A percentile compares a stretch with the other conserved stretches of the same genome.
Evolutionary conservation across 2,113 vertebrate species (phyloP).

Genomic region (Xiphias gladius): DNA sequence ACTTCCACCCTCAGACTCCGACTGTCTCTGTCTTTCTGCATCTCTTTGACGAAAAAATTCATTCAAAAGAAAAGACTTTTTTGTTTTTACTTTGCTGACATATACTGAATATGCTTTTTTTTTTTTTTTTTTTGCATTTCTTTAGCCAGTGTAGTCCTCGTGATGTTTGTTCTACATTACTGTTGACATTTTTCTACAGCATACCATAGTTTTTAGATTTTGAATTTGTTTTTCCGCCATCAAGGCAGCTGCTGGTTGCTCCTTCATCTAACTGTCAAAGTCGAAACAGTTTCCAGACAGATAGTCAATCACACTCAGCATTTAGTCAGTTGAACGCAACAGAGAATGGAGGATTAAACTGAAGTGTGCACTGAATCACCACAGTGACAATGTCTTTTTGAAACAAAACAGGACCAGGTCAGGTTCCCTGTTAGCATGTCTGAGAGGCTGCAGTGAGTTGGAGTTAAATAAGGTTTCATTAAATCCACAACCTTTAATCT

Average conservation of each 20-base stretch:
- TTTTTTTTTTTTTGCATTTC: not conserved
- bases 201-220: not conserved
- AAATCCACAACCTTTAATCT: too few species aligned
- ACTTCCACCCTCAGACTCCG: constrained; percentile 22
- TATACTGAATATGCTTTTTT: not conserved
- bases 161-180: not conserved
- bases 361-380: not conserved
- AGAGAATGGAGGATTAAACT: too few species aligned
- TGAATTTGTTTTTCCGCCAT: not conserved
- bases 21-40: not conserved
- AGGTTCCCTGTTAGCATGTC: too few species aligned
- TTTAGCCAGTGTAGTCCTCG: not conserved
- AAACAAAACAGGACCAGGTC: too few species aligned
- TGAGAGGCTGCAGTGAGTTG: too few species aligned
- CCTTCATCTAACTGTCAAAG: not conserved
- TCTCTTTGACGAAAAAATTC: not conserved
- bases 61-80: not conserved
- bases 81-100: not conserved
- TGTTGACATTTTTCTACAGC: not conserved
- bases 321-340: not conserved
- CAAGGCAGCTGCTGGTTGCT: not conserved
- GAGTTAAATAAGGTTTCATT: too few species aligned
- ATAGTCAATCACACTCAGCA: not conserved
- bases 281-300: not conserved
- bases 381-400: not conserved